Percentiles rank a stretch among this genome's conserved stretches.
phyloP scores from a whole-genome alignment of 2,113 vertebrate genomes.

The Cromileptes altivelis region DNA sequence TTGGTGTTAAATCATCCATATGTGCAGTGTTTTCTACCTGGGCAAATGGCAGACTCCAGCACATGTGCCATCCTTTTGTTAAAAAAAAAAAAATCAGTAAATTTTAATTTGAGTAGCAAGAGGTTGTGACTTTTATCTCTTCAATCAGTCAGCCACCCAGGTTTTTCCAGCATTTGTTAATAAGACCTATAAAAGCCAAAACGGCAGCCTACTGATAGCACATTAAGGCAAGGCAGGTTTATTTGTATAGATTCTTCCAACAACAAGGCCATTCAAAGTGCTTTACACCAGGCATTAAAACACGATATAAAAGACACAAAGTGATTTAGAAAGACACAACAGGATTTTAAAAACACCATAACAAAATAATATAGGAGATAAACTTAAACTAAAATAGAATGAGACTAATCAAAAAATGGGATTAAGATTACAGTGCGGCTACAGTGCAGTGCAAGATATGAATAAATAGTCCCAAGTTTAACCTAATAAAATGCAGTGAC shows the following conservation, averaged over 20 bases:
- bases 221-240: background rate
- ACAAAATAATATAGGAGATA: background rate
- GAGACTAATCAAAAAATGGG: background rate
- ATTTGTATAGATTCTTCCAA: background rate
- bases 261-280: background rate
- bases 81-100: slow-evolving; percentile 10
- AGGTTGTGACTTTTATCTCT: background rate
- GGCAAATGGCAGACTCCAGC: background rate
- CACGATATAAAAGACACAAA: background rate
- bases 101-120: slow-evolving; percentile 11
- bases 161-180: background rate
- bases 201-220: background rate
- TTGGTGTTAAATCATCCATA: slow-evolving; percentile 1
- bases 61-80: background rate
- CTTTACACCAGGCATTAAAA: too few relatives aligned
- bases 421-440: background rate
- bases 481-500: too few relatives aligned
- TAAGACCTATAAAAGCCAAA: background rate
- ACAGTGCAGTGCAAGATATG: background rate
- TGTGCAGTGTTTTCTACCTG: background rate
- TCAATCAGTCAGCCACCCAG: background rate
- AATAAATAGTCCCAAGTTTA: too few relatives aligned
- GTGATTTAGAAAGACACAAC: background rate
- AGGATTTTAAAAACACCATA: background rate
- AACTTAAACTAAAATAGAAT: background rate